Evolutionary conservation across 2,113 vertebrate genomes (phyloP).

Genomic region (Paramisgurnus dabryanus): DNA sequence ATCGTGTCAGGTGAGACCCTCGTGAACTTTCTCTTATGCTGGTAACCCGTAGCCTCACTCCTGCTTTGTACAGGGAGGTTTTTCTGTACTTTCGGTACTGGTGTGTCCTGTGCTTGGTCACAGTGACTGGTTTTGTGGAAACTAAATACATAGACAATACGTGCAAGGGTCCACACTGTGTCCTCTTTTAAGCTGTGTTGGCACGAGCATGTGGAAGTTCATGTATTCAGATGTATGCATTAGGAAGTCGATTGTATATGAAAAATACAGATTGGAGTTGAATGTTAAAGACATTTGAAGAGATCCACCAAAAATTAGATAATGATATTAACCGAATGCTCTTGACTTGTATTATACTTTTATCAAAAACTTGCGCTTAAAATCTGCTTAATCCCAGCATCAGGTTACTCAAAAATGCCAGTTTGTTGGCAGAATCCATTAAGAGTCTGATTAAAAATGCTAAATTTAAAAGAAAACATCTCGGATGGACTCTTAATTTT

Average conservation of each 20-base stretch:
- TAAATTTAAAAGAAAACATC: too few relatives aligned
- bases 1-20: conserved; percentile 90
- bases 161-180: neutral
- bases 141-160: neutral
- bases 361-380: too few relatives aligned
- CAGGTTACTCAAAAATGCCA: too few relatives aligned
- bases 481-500: too few relatives aligned
- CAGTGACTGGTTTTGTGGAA: neutral
- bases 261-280: neutral
- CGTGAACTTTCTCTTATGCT: too few relatives aligned
- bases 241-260: neutral
- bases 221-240: neutral
- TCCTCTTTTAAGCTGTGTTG: neutral
- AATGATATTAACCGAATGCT: too few relatives aligned
- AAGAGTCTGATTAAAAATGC: too few relatives aligned
- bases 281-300: too few relatives aligned
- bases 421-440: too few relatives aligned
- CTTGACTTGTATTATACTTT: too few relatives aligned
- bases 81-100: neutral
- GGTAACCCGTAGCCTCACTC: neutral
- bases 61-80: neutral
- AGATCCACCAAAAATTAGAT: too few relatives aligned
- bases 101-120: conserved; percentile 7
- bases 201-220: neutral
- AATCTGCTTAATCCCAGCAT: too few relatives aligned